Evolutionary conservation across 2,113 vertebrate genomes (phyloP), one percentile per base, ranked within the genome.

Genomic region (Chloropsis hardwickii): DNA sequence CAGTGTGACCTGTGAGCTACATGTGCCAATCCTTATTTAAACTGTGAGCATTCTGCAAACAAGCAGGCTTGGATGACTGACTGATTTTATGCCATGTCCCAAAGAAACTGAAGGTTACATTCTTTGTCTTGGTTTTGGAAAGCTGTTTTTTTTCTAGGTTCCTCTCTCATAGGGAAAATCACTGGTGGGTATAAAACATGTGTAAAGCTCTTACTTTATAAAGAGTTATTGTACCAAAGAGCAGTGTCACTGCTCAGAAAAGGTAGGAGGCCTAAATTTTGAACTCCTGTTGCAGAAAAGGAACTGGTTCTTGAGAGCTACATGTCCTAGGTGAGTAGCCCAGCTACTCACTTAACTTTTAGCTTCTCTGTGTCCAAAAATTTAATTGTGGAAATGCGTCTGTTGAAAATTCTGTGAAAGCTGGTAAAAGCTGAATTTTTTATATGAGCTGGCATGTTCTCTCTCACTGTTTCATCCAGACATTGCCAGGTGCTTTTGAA

Each of bases 401-500:
- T 61, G 44, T 60, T 84, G 77, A 94, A 94, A 81, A 54, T 78
- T 78, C 6, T 8, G n/a, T 40, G 17, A 29, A 66, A 62, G 11
- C 17, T 92, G 44, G 21, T 51, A 28, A 50, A 80, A 66, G 25
- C 31, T 64, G 35, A 19, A 29, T 54, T 71, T 90, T 86, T 69
- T 10, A 7, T 35, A 53, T 57, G 21, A 73, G 33, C 40, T 69
- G 45, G 6, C 21, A 9, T 54, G 11, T 94, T 92, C 17, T 33
- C n/a, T 23, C 22, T 73, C 33, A 18, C 15, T 70, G 35, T 81
- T 91, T 95, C 21, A 53, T 69, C 48, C 14, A 76, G 76, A 53
- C 29, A 39, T 77, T 89, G 53, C 57, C 81, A 87, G 48, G 25
- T 27, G 61, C 44, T 94, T 95, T 73, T 67, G 64, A 81, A 60